These are phyloP conservation scores for Gnatocerus cornutus DNA, from an alignment of 2,888 invertebrate species.

Conservation along the genomic window DNA sequence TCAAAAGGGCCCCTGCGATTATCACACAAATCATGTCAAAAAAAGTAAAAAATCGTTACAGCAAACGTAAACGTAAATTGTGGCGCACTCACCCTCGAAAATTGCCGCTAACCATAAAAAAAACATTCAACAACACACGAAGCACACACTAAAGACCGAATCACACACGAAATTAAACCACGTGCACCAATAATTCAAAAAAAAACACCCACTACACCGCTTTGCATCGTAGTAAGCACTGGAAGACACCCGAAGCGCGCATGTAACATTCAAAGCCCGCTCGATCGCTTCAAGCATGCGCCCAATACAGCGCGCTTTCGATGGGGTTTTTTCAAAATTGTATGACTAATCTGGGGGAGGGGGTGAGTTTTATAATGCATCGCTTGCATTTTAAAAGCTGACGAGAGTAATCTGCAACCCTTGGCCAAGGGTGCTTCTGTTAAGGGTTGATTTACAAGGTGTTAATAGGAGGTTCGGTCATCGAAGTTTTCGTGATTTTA, in stretches of 20 bases:
- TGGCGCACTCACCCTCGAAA: slow-evolving; percentile 24
- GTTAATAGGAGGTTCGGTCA: slow-evolving; percentile 26
- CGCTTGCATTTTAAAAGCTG: slow-evolving; percentile 23
- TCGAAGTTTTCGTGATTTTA: slow-evolving; percentile 6
- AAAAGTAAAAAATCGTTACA: slow-evolving; percentile 17
- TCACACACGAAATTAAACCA: slow-evolving; percentile 54
- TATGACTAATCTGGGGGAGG: neutral
- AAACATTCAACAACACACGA: slow-evolving; percentile 21
- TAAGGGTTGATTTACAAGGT: slow-evolving; percentile 46
- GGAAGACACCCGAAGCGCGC: slow-evolving; percentile 57
- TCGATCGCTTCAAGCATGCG: slow-evolving; percentile 58
- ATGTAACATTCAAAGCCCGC: slow-evolving; percentile 61
- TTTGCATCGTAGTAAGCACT: slow-evolving; percentile 61
- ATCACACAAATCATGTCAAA: slow-evolving; percentile 2
- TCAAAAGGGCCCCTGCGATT: neutral
- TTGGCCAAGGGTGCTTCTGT: slow-evolving; percentile 33
- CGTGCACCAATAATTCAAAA: slow-evolving; percentile 57
- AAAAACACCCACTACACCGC: slow-evolving; percentile 60
- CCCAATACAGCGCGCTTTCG: slow-evolving; percentile 42
- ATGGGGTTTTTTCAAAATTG: slow-evolving; percentile 13
- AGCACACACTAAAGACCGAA: slow-evolving; percentile 12
- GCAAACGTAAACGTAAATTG: neutral
- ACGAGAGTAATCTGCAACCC: slow-evolving; percentile 36
- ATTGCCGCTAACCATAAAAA: neutral
- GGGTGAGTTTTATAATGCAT: slow-evolving; percentile 6